phyloP scores from a whole-genome alignment of 1,140 invertebrate genomes.

The Drosophila subobscura region DNA sequence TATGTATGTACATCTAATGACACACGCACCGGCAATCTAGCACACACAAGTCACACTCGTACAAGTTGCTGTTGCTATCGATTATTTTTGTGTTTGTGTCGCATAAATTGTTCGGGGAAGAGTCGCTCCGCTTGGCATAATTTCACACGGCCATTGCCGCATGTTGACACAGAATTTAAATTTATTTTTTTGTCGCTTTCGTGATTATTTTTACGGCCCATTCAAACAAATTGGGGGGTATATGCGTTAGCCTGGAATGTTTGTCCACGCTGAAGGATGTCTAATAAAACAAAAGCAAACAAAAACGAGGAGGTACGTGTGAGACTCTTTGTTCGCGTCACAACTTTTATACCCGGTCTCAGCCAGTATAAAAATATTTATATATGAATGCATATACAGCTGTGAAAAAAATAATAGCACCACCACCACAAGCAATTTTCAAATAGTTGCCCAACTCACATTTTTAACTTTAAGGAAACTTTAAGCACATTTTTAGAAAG shows the following conservation, averaged over 20 bases:
- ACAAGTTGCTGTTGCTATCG: slow-evolving; percentile 7
- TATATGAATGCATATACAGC: too few species aligned
- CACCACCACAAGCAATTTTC: too few species aligned
- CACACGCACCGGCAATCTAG: neutral
- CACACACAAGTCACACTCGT: slow-evolving; percentile 18
- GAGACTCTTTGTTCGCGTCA: too few species aligned
- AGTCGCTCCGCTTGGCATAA: slow-evolving; percentile 29
- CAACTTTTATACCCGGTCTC: too few species aligned
- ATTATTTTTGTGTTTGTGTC: slow-evolving; percentile 33
- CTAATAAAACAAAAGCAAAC: too few species aligned
- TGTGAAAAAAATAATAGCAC: too few species aligned
- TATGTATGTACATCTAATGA: neutral
- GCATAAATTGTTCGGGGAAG: slow-evolving; percentile 60
- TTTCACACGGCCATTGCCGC: slow-evolving; percentile 42
- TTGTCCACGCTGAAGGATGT: neutral
- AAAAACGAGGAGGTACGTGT: too few species aligned
- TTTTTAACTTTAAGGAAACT: too few species aligned
- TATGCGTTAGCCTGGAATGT: slow-evolving; percentile 13
- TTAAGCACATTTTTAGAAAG: too few species aligned
- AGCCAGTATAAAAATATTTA: too few species aligned
- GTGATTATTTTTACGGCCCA: slow-evolving; percentile 45
- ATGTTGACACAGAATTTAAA: slow-evolving; percentile 78
- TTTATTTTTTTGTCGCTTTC: slow-evolving; percentile 69
- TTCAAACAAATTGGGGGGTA: slow-evolving; percentile 23
- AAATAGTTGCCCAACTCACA: too few species aligned